These are phyloP conservation scores for Pocillopora meandrina DNA, from an alignment of 92 coral and sea anemone species.

Conservation along the genomic window DNA sequence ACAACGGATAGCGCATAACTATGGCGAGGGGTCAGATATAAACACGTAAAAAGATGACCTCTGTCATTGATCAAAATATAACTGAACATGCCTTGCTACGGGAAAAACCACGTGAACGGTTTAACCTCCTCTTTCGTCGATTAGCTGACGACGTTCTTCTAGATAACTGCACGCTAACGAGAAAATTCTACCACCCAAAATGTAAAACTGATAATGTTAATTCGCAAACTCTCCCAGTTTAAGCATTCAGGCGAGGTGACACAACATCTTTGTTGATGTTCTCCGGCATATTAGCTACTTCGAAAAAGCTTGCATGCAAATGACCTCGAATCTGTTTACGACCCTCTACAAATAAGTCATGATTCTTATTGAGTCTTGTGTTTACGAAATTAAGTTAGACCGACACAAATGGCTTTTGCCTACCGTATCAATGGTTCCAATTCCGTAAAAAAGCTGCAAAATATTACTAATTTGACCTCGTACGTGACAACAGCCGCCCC, in stretches of 20 bases:
- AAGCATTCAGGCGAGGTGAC: too few relatives aligned
- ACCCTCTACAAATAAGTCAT: not conserved
- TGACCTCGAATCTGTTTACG: not conserved
- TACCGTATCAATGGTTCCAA: slow-evolving; percentile 12
- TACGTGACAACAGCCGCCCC: not conserved
- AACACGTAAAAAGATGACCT: not conserved
- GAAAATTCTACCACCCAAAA: too few relatives aligned
- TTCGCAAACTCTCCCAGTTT: too few relatives aligned
- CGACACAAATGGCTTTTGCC: not conserved
- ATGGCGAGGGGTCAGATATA: not conserved
- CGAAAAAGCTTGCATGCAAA: not conserved
- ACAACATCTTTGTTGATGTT: not conserved
- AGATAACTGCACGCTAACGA: too few relatives aligned
- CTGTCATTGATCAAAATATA: not conserved
- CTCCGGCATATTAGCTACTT: not conserved
- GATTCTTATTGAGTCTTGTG: not conserved
- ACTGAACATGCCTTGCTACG: too few relatives aligned
- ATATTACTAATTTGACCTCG: not conserved
- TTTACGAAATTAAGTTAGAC: not conserved
- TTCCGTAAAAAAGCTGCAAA: not conserved
- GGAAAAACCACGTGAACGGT: too few relatives aligned
- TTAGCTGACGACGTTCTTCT: too few relatives aligned
- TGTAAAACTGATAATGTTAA: too few relatives aligned
- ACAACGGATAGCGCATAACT: not conserved
- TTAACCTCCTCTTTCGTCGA: too few relatives aligned